Conservation (phyloP, 2,888 invertebrate species). For the Phasia obesa region DNA sequence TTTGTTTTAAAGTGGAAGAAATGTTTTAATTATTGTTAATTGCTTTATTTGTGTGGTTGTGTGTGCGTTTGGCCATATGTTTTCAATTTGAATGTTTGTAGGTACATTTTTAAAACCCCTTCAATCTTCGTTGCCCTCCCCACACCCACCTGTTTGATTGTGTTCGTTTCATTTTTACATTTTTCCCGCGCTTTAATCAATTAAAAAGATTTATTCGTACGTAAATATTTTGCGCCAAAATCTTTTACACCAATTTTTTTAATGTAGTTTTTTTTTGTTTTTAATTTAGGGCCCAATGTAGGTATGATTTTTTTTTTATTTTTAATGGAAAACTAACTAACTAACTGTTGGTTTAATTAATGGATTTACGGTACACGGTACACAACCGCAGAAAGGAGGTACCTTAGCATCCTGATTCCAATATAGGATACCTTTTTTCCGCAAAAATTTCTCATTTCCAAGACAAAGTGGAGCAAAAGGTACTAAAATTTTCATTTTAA, state of each 20-base stretch:
- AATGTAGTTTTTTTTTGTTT: background rate
- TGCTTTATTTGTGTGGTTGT: background rate
- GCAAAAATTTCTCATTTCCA: no score
- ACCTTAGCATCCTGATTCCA: no score
- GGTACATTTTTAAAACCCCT: constrained; percentile 18
- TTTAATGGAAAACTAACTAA: no score
- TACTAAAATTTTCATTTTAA: no score
- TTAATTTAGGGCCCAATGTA: no score
- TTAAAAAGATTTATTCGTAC: constrained; percentile 34
- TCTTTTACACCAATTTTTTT: background rate
- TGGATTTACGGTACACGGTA: no score
- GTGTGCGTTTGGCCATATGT: constrained; percentile 40
- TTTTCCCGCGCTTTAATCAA: constrained; percentile 60
- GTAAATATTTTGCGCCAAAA: constrained; percentile 45
- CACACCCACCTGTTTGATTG: constrained; percentile 42
- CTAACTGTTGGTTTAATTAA: no score
- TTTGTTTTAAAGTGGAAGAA: background rate
- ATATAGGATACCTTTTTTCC: no score
- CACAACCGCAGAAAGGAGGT: no score
- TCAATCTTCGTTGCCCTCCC: background rate
- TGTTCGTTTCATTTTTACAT: constrained; percentile 2
- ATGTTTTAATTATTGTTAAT: background rate
- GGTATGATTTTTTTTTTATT: no score
- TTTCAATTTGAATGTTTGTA: constrained; percentile 21
- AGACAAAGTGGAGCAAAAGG: no score